Evolutionary conservation across 2,113 vertebrate genomes (phyloP).

Genomic region (Upupa epops): DNA sequence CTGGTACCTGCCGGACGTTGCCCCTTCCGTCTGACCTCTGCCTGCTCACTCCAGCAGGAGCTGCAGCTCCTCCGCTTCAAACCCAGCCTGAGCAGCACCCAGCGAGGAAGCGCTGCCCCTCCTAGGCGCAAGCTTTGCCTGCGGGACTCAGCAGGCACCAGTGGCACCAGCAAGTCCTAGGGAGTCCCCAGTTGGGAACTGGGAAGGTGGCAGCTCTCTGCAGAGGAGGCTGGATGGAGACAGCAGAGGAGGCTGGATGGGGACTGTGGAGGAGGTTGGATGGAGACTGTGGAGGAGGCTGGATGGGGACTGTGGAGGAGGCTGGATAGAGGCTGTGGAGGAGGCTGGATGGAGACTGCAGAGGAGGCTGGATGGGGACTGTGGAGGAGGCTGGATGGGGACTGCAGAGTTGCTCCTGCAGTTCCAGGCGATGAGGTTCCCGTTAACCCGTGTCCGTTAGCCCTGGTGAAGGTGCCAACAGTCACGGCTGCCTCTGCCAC

Average conservation of each 20-base stretch:
- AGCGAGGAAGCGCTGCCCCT: rapidly evolving
- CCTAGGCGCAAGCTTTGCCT: background rate
- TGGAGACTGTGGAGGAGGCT: background rate
- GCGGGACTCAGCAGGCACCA: background rate
- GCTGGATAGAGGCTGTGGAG: too few relatives aligned
- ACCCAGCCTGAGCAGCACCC: background rate
- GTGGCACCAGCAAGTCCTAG: background rate
- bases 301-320: background rate
- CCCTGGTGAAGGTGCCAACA: background rate
- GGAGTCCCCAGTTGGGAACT: background rate
- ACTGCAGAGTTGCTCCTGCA: background rate
- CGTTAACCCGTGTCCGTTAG: background rate
- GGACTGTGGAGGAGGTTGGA: background rate
- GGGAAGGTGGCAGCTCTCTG: background rate
- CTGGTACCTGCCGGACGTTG: background rate
- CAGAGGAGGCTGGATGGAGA: background rate
- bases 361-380: background rate
- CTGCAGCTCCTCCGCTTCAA: background rate
- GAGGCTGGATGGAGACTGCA: background rate
- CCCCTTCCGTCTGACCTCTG: background rate
- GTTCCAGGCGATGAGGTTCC: background rate
- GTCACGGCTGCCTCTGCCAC: background rate
- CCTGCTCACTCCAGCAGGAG: background rate
- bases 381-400: background rate
- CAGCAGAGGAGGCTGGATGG: background rate